Evolutionary conservation across 2,888 invertebrate species (phyloP).

Genomic region (Synanthedon tipuliformis): DNA sequence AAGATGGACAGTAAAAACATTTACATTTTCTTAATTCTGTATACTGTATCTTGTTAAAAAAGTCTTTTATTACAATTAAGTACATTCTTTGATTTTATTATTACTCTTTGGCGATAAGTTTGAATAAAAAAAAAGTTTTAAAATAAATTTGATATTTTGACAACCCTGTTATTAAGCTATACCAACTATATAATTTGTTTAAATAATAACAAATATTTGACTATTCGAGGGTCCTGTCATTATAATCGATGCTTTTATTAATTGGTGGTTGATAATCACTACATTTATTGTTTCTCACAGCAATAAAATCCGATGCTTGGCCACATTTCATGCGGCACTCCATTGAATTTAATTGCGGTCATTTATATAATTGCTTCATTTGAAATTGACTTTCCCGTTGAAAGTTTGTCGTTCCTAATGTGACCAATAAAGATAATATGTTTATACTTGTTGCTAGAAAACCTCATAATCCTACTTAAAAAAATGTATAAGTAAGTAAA

Average conservation of each 20-base stretch:
- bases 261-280: constrained; percentile 48
- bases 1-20: too few species aligned
- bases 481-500: too few species aligned
- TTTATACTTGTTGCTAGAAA: constrained; percentile 1
- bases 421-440: constrained; percentile 48
- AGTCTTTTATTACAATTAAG: too few species aligned
- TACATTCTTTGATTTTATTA: too few species aligned
- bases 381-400: constrained; percentile 46
- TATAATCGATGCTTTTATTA: constrained; percentile 39
- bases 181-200: constrained; percentile 41
- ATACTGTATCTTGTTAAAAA: too few species aligned
- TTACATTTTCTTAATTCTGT: too few species aligned
- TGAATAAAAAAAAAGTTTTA: too few species aligned
- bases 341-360: constrained; percentile 58
- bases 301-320: constrained; percentile 45
- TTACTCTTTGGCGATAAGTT: too few species aligned
- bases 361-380: constrained; percentile 62
- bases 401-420: constrained; percentile 53
- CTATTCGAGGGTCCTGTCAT: constrained; percentile 21
- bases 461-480: too few species aligned
- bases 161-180: constrained; percentile 19
- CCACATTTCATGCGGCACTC: constrained; percentile 51
- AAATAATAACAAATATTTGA: constrained; percentile 41
- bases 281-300: constrained; percentile 61
- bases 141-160: too few species aligned